These are phyloP conservation scores for Leptinotarsa peninsularis DNA, from an alignment of 2,888 invertebrate species.

Conservation along the genomic window DNA sequence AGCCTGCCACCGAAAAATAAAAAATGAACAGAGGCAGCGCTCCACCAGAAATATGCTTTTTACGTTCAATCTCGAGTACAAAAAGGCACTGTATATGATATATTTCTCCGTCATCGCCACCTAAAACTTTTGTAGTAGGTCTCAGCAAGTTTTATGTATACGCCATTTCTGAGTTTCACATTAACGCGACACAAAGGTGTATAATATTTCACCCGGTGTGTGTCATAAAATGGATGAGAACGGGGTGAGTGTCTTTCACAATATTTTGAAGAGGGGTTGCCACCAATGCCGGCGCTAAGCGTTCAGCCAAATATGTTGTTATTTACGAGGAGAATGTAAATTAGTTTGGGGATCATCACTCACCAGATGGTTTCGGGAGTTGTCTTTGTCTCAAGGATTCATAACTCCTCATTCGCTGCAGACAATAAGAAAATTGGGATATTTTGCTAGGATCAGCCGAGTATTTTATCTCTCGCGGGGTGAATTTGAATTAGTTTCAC, in stretches of 20 bases:
- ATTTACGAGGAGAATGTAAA: constrained; percentile 27
- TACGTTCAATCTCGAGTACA: constrained; percentile 39
- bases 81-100: constrained; percentile 41
- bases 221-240: constrained; percentile 45
- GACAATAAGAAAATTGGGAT: background rate
- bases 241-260: constrained; percentile 40
- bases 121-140: constrained; percentile 46
- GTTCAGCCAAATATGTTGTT: constrained; percentile 27
- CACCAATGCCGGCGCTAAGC: constrained; percentile 18
- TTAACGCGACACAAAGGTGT: constrained; percentile 48
- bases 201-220: constrained; percentile 48
- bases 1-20: constrained; percentile 33
- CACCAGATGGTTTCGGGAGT: background rate
- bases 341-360: constrained; percentile 24
- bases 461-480: background rate
- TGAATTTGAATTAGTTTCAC: background rate
- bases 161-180: constrained; percentile 47
- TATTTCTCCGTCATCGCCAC: constrained; percentile 37
- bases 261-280: constrained; percentile 27
- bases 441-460: background rate
- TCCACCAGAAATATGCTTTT: constrained; percentile 33
- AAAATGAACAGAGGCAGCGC: constrained; percentile 36
- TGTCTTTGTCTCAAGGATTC: background rate
- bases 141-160: constrained; percentile 47
- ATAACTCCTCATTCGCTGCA: background rate